Evolutionary conservation across 2,888 invertebrate genomes (phyloP).

Genomic region (Zaprionus bogoriensis): DNA sequence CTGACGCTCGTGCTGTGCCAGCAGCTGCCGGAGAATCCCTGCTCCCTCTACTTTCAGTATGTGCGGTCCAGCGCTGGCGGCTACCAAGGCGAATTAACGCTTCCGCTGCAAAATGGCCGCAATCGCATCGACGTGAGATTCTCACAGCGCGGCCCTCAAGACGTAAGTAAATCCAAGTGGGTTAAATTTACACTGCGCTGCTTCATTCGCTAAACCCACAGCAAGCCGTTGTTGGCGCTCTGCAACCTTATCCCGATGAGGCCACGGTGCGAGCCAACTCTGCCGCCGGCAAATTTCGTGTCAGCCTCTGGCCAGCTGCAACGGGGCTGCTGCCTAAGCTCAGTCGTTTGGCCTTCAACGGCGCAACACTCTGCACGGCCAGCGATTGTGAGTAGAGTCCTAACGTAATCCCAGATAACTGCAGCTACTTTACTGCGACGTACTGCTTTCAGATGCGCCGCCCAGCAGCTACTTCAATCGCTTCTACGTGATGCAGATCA

Average conservation of each 20-base stretch:
- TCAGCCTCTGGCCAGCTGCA: constrained; percentile 36
- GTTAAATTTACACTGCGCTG: not conserved
- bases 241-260: constrained; percentile 54
- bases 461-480: constrained; percentile 49
- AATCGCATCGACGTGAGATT: constrained; percentile 61
- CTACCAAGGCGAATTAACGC: constrained; percentile 53
- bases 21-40: constrained; percentile 46
- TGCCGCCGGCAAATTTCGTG: constrained; percentile 39
- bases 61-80: constrained; percentile 25
- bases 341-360: constrained; percentile 39
- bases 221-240: constrained; percentile 44
- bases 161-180: constrained; percentile 33
- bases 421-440: no score
- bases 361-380: constrained; percentile 33
- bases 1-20: constrained; percentile 35
- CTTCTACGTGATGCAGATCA: constrained; percentile 38
- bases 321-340: constrained; percentile 51
- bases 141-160: constrained; percentile 36
- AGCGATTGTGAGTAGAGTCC: constrained; percentile 55
- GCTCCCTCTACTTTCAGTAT: constrained; percentile 50
- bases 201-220: constrained; percentile 14
- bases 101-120: constrained; percentile 43
- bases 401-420: not conserved
- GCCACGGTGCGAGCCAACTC: not conserved
- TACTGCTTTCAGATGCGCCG: constrained; percentile 32